Evolutionary conservation across 1,140 invertebrate species (phyloP).

Genomic region (Philopotamus ludificatus): DNA sequence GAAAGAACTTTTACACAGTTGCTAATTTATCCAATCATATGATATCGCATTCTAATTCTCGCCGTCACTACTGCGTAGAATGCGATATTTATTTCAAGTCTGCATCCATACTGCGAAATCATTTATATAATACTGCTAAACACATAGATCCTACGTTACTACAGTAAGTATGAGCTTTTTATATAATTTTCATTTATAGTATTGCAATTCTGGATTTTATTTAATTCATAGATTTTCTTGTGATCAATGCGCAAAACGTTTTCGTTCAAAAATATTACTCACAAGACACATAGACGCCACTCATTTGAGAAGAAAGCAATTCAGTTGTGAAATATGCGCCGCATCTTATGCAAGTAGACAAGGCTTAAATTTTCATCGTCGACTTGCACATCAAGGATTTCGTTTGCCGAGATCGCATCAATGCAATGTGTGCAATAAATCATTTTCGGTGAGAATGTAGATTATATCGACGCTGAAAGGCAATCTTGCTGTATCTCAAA

Average conservation of each 20-base stretch:
- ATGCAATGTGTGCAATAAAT: conserved; percentile 48
- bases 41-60: conserved; percentile 7
- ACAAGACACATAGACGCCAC: conserved; percentile 46
- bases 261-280: conserved; percentile 44
- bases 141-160: conserved; percentile 28
- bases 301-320: conserved; percentile 47
- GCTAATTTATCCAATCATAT: conserved; percentile 19
- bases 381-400: conserved; percentile 47
- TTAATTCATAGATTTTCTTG: conserved; percentile 44
- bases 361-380: conserved; percentile 46
- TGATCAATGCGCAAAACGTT: conserved; percentile 47
- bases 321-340: conserved; percentile 48
- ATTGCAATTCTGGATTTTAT: not conserved
- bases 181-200: not conserved
- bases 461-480: too few species aligned
- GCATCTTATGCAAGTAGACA: conserved; percentile 48
- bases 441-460: conserved; percentile 47
- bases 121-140: conserved; percentile 22
- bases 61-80: conserved; percentile 34
- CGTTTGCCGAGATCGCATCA: conserved; percentile 46
- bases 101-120: conserved; percentile 22
- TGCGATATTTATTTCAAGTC: conserved; percentile 37
- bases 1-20: conserved; percentile 31
- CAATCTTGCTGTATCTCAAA: too few species aligned
- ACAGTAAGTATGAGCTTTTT: conserved; percentile 13